Base-by-base conservation (phyloP, 2,113 vertebrate genomes). In the Asarcornis scutulata region DNA sequence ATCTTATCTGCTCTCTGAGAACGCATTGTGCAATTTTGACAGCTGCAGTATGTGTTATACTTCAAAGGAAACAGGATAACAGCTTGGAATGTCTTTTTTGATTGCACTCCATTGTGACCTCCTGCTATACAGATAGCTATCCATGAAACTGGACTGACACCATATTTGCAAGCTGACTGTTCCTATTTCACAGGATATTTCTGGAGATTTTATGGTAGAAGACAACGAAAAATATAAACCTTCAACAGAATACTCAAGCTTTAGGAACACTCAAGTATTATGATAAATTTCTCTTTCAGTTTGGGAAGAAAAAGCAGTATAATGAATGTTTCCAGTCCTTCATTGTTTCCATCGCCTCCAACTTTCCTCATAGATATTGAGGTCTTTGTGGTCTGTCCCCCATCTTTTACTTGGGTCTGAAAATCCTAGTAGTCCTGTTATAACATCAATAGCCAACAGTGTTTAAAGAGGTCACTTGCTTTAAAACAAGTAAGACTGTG, bases 31-130 rank as follows among this genome's bases (percentile, higher is more conserved):
- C 26, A 27, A 3, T 58, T 89, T 5, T 58, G 63, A 55, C 80
- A 90, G 86, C 87, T n/a, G 64, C 76, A 11, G 32, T 18, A 2
- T 58, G 18, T 26, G 55, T 55, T 40, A 4, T 6, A 85, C 91
- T 94, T 89, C 86, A 91, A 76, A 97, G 86, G 85, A 81, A 77
- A 16, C 25, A 66, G 46, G 78, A 34, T 89, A 82, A 44, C 58
- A 86, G 86, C 77, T 52, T 42, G 60, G 88, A 60, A 38, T 63
- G 25, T 60, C 58, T 63, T 58, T 84, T 74, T 25, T 31, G 50
- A 23, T 46, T 60, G 38, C 75, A 84, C 32, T 31, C 44, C 36
- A 0, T 17, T 1, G 64, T 53, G 82, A 46, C 78, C 83, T 83
- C n/a, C 73, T 2, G 31, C 79, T 62, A 25, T 22, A 62, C 50